Percentiles rank a stretch among this genome's conserved stretches.
These are phyloP conservation scores for Hyperopisus bebe DNA, from an alignment of 2,113 vertebrate genomes.

Conservation along the genomic window DNA sequence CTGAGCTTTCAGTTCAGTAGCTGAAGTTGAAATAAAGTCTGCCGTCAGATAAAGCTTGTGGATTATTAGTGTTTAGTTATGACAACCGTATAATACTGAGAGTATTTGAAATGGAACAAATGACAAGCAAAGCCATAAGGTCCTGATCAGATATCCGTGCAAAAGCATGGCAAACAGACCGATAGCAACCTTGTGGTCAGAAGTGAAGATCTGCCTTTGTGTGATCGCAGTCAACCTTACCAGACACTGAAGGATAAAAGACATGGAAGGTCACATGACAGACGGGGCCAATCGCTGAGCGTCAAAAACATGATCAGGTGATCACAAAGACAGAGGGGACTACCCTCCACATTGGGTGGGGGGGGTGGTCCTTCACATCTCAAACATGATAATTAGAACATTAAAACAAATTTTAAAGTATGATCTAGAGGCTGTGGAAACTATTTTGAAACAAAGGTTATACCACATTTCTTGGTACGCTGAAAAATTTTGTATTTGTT, in stretches of 20 bases:
- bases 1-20: neutral
- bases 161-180: conserved; percentile 64
- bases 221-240: conserved; percentile 93
- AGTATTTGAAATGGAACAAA: conserved; percentile 18
- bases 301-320: conserved; percentile 51
- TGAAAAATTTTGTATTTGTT: neutral
- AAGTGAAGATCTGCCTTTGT: conserved; percentile 90
- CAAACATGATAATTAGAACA: neutral
- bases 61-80: neutral
- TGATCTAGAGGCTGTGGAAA: neutral
- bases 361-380: neutral
- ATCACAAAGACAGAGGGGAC: neutral
- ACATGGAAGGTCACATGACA: conserved; percentile 80
- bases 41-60: neutral
- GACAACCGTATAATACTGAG: neutral
- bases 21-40: neutral
- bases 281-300: conserved; percentile 60
- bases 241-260: conserved; percentile 82
- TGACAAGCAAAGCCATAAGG: conserved; percentile 41
- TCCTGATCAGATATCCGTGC: conserved; percentile 53
- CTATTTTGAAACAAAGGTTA: neutral
- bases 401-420: neutral
- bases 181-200: conserved; percentile 85
- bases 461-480: neutral
- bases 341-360: neutral